These are phyloP conservation scores for Eurytoma adleriae DNA, from an alignment of 2,888 invertebrate genomes.

Conservation along the genomic window DNA sequence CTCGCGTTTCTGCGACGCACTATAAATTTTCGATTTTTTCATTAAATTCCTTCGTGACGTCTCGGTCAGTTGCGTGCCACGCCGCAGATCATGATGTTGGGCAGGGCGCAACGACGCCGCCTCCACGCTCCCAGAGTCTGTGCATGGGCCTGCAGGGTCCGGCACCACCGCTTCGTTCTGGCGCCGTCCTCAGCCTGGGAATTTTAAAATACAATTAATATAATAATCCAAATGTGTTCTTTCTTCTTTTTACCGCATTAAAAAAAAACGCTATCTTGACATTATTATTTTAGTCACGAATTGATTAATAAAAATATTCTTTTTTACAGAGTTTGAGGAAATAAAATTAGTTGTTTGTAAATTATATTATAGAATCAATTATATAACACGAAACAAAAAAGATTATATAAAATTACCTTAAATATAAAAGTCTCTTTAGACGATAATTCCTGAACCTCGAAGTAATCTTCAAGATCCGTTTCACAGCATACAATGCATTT, in stretches of 20 bases:
- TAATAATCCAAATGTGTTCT: no score
- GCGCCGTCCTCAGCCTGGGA: constrained; percentile 92
- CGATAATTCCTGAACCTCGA: constrained; percentile 95
- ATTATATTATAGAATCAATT: no score
- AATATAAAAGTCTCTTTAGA: constrained; percentile 96
- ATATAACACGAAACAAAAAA: no score
- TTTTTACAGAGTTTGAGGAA: no score
- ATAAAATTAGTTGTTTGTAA: no score
- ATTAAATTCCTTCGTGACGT: background rate
- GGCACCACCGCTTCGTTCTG: constrained; percentile 92
- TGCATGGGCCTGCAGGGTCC: constrained; percentile 92
- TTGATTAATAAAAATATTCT: no score
- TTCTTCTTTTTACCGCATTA: no score
- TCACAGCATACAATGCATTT: constrained; percentile 94
- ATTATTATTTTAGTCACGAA: background rate
- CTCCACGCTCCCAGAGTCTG: constrained; percentile 96
- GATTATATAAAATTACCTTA: constrained; percentile 82
- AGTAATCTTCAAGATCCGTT: constrained; percentile 94
- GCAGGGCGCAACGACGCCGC: constrained; percentile 92
- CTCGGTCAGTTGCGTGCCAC: constrained; percentile 68
- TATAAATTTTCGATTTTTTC: constrained; percentile 59
- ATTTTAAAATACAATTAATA: background rate
- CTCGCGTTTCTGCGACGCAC: constrained; percentile 72
- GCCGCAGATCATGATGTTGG: constrained; percentile 98
- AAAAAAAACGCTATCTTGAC: no score